phyloP scores from a whole-genome alignment of 2,113 vertebrate genomes.

The Lophochroa leadbeateri region DNA sequence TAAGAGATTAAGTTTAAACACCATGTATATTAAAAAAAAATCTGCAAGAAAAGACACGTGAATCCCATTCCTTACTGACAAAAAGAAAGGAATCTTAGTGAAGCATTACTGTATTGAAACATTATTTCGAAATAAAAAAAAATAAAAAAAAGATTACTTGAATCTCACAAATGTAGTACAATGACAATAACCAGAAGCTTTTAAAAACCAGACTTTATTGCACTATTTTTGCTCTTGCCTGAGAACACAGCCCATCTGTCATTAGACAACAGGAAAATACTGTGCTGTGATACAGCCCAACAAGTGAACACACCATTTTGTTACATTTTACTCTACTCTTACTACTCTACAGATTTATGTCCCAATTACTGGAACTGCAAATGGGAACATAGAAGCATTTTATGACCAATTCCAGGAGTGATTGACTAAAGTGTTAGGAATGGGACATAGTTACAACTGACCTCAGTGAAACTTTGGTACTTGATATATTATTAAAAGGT shows the following conservation, averaged over 20 bases:
- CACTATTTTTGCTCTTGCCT: background rate
- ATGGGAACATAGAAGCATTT: background rate
- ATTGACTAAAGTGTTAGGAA: background rate
- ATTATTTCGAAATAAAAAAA: background rate
- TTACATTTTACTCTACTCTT: background rate
- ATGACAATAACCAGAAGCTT: background rate
- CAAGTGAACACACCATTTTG: background rate
- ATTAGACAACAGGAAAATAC: background rate
- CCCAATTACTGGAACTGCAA: background rate
- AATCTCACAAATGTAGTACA: background rate
- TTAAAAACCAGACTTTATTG: background rate
- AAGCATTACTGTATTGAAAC: background rate
- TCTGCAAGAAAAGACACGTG: background rate
- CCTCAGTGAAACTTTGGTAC: background rate
- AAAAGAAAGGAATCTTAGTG: background rate
- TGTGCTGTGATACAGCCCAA: background rate
- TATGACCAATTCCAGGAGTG: background rate
- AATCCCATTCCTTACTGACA: background rate
- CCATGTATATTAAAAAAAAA: background rate
- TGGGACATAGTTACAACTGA: background rate
- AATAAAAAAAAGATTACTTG: background rate
- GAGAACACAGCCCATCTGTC: background rate
- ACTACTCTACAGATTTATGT: background rate
- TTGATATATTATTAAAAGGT: constrained; percentile 16
- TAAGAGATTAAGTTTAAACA: background rate